Evolutionary conservation across 1,140 invertebrate species (phyloP), one percentile per base, ranked within the genome.

Genomic region (Trichonephila clavata): DNA sequence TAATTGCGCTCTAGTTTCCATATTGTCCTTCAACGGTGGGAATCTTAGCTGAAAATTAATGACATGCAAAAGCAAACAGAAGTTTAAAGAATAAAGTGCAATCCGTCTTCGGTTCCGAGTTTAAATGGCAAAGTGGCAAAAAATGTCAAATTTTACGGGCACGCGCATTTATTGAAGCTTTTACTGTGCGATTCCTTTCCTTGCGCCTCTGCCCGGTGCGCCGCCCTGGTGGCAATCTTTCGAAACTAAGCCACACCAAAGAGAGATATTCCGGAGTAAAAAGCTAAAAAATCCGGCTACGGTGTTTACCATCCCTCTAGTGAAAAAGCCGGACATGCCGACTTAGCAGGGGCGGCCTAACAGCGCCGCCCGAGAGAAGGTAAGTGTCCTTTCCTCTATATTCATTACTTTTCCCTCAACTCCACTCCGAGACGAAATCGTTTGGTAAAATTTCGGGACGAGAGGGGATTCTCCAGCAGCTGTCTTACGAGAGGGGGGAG

Each of bases 271-370:
- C 24, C 27, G n/a, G 43, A 21, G 39, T 57, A 84, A 84, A 84
- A 84, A 84, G 81, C 81, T 84, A 84, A 84, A 84, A 84, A 84
- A 50, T 84, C 16, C 57, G 21, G 21, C 81, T 60, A 57, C 24
- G 81, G 81, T 84, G 57, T 84, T 84, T 84, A 84, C 81, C 27
- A 77, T 77, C 68, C 68, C 5, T 77, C 27, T 32, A 27, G 68
- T 32, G 68, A 77, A 77, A 77, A 77, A 77, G 68, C 68, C 68
- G 68, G 68, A 77, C 68, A 77, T 77, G 68, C 68, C 68, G 68
- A 77, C 68, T 77, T 77, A 77, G 14, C 68, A 27, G 68, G 68
- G 68, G 68, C 68, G 68, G 68, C 68, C 68, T 2, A 14, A 77
- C 27, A 21, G n/a, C 57, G 81, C 81, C 43, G 43, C 57, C 57